Conservation (phyloP, 2,113 vertebrate genomes). For the Tringa solitaria region DNA sequence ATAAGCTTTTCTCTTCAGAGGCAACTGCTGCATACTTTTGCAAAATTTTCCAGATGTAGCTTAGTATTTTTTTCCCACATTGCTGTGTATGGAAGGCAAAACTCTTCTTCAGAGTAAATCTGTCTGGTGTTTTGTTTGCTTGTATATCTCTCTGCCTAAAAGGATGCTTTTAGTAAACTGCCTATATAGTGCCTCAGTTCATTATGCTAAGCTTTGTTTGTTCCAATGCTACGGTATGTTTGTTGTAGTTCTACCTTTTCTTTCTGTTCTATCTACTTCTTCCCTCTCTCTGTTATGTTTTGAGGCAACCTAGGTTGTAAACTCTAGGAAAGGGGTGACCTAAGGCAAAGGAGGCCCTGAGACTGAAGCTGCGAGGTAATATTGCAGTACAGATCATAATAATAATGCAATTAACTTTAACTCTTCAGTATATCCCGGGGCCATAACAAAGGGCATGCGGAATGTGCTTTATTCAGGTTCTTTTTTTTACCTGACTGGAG, state of each 20-base stretch:
- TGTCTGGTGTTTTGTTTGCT: background rate
- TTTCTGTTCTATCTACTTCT: background rate
- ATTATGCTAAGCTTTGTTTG: background rate
- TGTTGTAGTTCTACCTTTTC: background rate
- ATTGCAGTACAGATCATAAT: background rate
- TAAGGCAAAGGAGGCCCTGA: background rate
- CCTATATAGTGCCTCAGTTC: background rate
- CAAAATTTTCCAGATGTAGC: background rate
- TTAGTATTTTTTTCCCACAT: background rate
- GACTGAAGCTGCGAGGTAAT: background rate
- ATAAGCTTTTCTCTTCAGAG: background rate
- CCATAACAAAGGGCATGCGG: background rate
- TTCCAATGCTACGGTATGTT: background rate
- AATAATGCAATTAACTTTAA: background rate
- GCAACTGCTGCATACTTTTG: background rate
- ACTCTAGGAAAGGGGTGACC: background rate
- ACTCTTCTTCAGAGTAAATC: background rate
- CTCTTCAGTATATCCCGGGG: background rate
- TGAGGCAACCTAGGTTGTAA: background rate
- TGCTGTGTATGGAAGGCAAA: background rate
- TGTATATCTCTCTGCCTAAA: background rate
- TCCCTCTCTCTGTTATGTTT: background rate
- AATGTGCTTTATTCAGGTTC: background rate
- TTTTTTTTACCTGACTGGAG: background rate
- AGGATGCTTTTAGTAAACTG: background rate